These are phyloP conservation scores for Delia radicum DNA, from an alignment of 1,140 invertebrate genomes.

Conservation along the genomic window DNA sequence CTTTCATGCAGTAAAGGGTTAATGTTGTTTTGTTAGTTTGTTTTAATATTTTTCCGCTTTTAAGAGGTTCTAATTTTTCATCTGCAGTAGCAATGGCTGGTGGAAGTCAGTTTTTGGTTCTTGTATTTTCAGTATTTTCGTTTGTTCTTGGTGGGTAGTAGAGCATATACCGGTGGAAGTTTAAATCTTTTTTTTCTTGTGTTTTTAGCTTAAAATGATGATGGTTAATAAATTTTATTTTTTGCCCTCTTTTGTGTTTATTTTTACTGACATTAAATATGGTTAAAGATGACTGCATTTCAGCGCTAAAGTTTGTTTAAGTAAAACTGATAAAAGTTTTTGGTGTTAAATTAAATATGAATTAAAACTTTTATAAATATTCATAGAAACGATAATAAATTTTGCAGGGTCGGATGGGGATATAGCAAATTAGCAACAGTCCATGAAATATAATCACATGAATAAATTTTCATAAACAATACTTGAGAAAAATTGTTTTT, in stretches of 20 bases:
- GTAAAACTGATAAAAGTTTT: background rate
- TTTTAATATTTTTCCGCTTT: background rate
- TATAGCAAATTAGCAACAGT: too few relatives aligned
- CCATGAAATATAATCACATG: too few relatives aligned
- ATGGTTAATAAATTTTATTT: background rate
- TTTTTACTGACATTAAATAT: background rate
- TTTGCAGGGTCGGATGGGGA: too few relatives aligned
- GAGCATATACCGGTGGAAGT: background rate
- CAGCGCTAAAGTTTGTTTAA: background rate
- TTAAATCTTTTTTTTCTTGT: background rate
- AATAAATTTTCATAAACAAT: too few relatives aligned
- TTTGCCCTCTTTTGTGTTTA: background rate
- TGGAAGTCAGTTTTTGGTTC: background rate
- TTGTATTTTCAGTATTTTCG: too few relatives aligned
- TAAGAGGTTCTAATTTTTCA: background rate
- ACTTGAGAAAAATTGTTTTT: too few relatives aligned
- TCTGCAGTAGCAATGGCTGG: background rate
- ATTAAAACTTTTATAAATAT: too few relatives aligned
- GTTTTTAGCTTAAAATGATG: background rate
- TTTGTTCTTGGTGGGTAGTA: background rate
- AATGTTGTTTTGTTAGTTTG: too few relatives aligned
- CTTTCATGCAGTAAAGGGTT: too few relatives aligned
- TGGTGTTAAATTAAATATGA: background rate
- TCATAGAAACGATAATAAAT: too few relatives aligned
- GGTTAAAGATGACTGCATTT: constrained; percentile 2